Evolutionary conservation across 2,888 invertebrate genomes (phyloP), one percentile per base, ranked within the genome.

Genomic region (Pristionchus entomophagus): DNA sequence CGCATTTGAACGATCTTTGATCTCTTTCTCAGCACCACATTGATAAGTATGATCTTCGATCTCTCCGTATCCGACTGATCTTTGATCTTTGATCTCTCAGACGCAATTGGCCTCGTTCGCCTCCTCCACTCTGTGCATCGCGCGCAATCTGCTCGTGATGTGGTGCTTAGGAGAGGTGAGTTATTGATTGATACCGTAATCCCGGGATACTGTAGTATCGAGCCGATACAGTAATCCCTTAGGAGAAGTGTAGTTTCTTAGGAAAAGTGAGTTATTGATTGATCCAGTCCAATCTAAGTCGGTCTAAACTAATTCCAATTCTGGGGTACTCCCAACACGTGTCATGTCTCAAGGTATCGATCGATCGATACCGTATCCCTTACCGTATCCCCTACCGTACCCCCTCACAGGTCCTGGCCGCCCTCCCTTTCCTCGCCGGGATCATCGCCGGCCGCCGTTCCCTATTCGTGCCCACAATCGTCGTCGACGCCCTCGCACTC

Each of bases 81-180:
- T 83, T 32, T 32, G 51, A 69, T 38, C 69, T 69, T n/a, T 69
- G 51, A n/a, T n/a, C 59, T 84, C 84, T 56, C 85, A 85, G 84
- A 82, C 78, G 17, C 89, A 89, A 56, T 69, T 89, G 22, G 69
- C 86, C 56, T 69, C 77, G 3, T 89, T 89, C 86, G 53, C 88
- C n/a, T 26, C 81, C 26, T 65, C 86, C 14, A 84, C 87, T 12
- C 51, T 88, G 29, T 89, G 89, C 77, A 80, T 88, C 8, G 88
- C 85, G 0, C 56, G 89, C 49, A 87, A 84, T 38, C 77, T 89
- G 29, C 73, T 89, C 19, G 87, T 84, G 41, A 29, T 87, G 19
- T 89, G 89, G 89, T 86, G 88, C 49, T n/a, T 85, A 12, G 65
- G 81, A 10, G 88, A 89, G 83, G 83, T 84, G 29, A n/a, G 32